Base-by-base conservation (phyloP, 2,113 vertebrate genomes). In the Megaceryle torquata region DNA sequence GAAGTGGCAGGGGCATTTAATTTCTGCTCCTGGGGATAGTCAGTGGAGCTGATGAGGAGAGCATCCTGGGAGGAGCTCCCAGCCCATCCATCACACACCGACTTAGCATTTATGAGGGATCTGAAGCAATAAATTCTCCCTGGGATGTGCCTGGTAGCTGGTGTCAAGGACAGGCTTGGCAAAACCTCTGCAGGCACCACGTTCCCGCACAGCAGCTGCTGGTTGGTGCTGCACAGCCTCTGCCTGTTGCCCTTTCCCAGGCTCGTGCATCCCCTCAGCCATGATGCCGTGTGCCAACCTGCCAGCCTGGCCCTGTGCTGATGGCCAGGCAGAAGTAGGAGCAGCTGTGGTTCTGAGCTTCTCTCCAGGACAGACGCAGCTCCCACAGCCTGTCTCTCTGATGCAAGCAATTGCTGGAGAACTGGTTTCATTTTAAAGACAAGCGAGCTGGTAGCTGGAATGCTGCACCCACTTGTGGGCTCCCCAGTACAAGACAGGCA, bases 131-230 rank as follows among this genome's bases (percentile, higher is more conserved):
- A 86, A 83, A 84, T 88, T 70, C 46, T 74, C 29, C 43, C 22
- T 43, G 68, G 68, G 60, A 83, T 1, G 3, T 37, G 31, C 2
- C 8, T 54, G 33, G 20, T 16, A 63, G 19, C 37, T 0, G 0
- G 22, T 39, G n/a, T 82, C 69, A 82, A 91, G 71, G 50, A 25
- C 0, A 0, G 60, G 54, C 68, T 88, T 28, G 31, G 68, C 50
- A 89, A 53, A 89, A 22, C 43, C 56, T 50, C 53, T 0, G 0
- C 44, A 46, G 44, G 37, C 7, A 9, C 51, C 15, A 1, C 1
- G 29, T 50, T 37, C 3, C 10, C 2, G 0, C 26, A 10, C 0
- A 4, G 48, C 46, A n/a, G 37, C 48, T 57, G 54, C 70, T 0
- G 1, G 18, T 9, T 0, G 3, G 35, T 7, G 5, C 70, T 39